Percentiles rank a stretch among this genome's conserved stretches.
Conservation (phyloP, 2,113 vertebrate species). For the Psilopsiagon aymara region DNA sequence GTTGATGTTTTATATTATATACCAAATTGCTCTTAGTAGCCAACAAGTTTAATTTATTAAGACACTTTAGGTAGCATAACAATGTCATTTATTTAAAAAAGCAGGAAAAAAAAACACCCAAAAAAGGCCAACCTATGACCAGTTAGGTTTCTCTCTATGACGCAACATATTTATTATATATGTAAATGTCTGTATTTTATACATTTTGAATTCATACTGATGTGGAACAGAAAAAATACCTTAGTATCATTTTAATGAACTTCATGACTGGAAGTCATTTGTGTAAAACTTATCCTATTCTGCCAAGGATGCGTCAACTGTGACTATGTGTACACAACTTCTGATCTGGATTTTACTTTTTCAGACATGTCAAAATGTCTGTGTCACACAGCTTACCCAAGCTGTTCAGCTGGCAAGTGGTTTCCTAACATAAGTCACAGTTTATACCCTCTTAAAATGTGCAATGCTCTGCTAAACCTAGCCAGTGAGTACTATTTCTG, state of each 20-base stretch:
- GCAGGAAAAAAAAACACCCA: accelerated
- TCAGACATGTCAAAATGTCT: not conserved
- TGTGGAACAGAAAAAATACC: accelerated
- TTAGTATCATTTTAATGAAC: not conserved
- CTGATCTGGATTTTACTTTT: not conserved
- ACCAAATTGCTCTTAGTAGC: not conserved
- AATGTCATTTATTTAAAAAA: not conserved
- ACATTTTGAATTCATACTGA: not conserved
- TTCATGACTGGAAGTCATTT: not conserved
- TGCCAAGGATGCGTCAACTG: not conserved
- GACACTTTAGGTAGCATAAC: not conserved
- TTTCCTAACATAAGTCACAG: not conserved
- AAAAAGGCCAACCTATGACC: not conserved
- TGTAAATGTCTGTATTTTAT: not conserved
- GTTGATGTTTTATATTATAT: not conserved
- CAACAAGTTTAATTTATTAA: not conserved
- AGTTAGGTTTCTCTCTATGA: not conserved
- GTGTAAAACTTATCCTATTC: not conserved
- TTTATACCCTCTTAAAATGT: not conserved
- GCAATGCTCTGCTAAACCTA: not conserved
- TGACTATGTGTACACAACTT: too few species aligned
- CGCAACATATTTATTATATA: not conserved
- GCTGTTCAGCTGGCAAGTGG: constrained; percentile 21
- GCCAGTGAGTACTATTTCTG: not conserved
- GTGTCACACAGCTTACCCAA: not conserved